Percentiles rank a stretch among this genome's conserved stretches.
Conservation (phyloP, 2,113 vertebrate species). For the Petroica traversi region DNA sequence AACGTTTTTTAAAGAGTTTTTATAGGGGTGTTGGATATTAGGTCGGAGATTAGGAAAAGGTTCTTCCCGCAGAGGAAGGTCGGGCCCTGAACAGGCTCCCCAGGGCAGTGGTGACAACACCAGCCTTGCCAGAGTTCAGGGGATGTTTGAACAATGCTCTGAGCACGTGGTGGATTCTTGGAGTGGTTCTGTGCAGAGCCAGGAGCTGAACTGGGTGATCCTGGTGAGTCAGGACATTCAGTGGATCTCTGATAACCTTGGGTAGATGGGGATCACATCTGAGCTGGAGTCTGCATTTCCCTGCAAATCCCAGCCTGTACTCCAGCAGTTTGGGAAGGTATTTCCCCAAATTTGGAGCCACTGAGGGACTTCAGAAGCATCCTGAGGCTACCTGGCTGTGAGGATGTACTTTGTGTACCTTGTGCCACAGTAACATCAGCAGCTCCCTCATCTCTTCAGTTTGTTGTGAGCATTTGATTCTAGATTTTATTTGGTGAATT, state of each 20-base stretch:
- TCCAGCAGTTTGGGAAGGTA: neutral
- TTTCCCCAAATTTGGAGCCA: neutral
- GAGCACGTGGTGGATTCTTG: accelerated
- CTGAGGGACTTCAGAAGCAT: neutral
- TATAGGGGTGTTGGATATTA: accelerated
- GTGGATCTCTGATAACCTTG: neutral
- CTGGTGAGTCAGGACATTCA: neutral
- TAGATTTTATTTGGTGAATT: neutral
- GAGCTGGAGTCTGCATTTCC: neutral
- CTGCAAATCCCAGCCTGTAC: neutral
- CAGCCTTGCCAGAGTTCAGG: neutral
- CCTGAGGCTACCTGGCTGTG: neutral
- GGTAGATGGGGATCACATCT: neutral
- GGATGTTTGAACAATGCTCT: accelerated
- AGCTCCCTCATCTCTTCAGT: neutral
- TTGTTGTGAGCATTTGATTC: neutral
- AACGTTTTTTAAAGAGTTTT: accelerated
- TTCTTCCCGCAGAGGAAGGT: neutral
- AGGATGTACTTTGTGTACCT: accelerated
- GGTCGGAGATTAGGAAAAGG: neutral
- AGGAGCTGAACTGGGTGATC: neutral
- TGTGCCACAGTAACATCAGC: accelerated
- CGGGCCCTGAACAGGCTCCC: neutral
- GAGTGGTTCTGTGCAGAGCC: neutral
- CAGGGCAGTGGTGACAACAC: neutral